These are phyloP conservation scores for Copidosoma aretas DNA, from an alignment of 2,888 invertebrate species.

Conservation along the genomic window DNA sequence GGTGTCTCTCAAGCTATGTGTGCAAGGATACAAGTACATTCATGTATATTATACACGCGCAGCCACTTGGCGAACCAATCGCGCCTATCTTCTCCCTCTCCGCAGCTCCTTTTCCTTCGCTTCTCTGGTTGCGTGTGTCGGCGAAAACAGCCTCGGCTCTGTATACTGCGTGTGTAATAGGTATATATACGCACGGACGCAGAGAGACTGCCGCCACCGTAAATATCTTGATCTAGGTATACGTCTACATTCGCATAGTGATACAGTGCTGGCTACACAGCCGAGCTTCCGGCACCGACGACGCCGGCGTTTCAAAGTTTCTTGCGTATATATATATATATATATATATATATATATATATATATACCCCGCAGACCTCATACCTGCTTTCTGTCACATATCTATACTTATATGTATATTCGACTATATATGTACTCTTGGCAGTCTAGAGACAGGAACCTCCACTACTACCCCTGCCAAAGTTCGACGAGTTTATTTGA, in stretches of 20 bases:
- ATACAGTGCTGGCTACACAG: neutral
- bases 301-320: constrained; percentile 27
- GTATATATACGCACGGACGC: neutral
- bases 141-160: neutral
- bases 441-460: neutral
- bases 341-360: too few species aligned
- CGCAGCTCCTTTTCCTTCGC: neutral
- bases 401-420: too few species aligned
- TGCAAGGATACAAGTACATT: too few species aligned
- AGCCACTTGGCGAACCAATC: neutral
- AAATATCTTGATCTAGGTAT: neutral
- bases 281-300: constrained; percentile 28
- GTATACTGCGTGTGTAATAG: neutral
- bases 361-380: neutral
- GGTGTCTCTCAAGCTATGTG: constrained; percentile 14
- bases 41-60: too few species aligned
- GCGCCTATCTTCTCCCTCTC: neutral
- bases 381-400: too few species aligned
- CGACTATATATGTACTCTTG: too few species aligned
- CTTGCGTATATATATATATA: neutral
- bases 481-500: constrained; percentile 33
- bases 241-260: neutral
- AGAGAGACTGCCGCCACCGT: neutral
- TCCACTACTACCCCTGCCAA: neutral
- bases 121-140: neutral